A percentile compares a stretch with the other conserved stretches of the same genome.
Evolutionary conservation across 1,140 invertebrate genomes (phyloP).

Genomic region (Heterodera carotae): DNA sequence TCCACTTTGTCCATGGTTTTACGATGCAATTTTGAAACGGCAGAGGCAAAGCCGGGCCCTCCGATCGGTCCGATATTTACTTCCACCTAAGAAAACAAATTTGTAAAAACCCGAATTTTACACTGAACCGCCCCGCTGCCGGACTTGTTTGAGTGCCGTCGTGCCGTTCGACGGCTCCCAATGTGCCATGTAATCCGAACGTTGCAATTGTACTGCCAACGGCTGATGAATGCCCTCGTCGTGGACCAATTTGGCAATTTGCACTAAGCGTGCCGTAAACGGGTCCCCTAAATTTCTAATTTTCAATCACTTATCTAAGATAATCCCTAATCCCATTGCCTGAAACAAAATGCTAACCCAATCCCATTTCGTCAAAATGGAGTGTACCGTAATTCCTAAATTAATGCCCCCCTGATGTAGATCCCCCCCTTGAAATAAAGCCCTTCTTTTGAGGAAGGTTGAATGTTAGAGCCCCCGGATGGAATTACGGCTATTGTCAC

Average conservation of each 20-base stretch:
- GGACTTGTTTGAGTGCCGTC: slow-evolving; percentile 53
- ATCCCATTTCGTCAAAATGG: no score
- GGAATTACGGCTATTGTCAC: no score
- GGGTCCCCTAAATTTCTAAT: no score
- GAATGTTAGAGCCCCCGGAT: no score
- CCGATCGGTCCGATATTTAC: slow-evolving; percentile 91
- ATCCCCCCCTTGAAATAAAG: no score
- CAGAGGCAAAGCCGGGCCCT: slow-evolving; percentile 83
- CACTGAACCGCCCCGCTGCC: no score
- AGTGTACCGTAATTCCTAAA: no score
- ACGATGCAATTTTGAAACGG: slow-evolving; percentile 55
- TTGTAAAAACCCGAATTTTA: neutral
- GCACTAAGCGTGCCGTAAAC: slow-evolving; percentile 39
- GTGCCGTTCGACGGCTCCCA: slow-evolving; percentile 7
- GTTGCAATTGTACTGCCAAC: slow-evolving; percentile 51
- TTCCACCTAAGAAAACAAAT: slow-evolving; percentile 75
- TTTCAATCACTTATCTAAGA: no score
- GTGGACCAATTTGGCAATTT: slow-evolving; percentile 51
- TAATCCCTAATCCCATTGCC: no score
- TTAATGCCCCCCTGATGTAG: no score
- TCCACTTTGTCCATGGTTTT: slow-evolving; percentile 34
- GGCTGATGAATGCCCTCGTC: slow-evolving; percentile 49
- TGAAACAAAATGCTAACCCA: no score
- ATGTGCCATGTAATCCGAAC: slow-evolving; percentile 60
- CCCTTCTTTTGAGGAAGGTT: no score